Conservation (phyloP, 1,140 invertebrate genomes). For the Drosophila carrolli region DNA sequence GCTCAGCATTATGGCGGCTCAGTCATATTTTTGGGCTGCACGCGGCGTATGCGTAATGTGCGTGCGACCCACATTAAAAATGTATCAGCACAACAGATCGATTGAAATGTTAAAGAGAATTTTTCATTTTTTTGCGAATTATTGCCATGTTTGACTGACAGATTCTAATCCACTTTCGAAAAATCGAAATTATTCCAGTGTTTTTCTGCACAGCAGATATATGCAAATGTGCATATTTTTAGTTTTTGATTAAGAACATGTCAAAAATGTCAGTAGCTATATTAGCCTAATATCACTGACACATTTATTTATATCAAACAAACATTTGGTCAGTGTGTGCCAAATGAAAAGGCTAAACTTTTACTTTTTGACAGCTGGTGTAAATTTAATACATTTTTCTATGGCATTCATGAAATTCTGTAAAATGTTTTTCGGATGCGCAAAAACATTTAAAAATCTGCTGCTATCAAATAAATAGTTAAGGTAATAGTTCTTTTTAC, state of each 20-base stretch:
- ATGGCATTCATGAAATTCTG: not conserved
- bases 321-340: not conserved
- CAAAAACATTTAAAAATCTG: no score
- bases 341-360: not conserved
- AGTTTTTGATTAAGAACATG: not conserved
- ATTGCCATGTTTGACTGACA: not conserved
- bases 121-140: constrained; percentile 2
- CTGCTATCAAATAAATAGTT: no score
- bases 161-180: constrained; percentile 3
- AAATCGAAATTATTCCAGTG: not conserved
- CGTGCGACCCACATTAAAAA: constrained; percentile 57
- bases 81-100: constrained; percentile 47
- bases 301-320: not conserved
- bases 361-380: not conserved
- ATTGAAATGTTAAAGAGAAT: constrained; percentile 5
- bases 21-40: constrained; percentile 54
- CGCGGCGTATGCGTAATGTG: constrained; percentile 72
- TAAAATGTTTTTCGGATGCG: not conserved
- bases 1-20: constrained; percentile 64
- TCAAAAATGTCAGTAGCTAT: not conserved
- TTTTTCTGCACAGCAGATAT: not conserved
- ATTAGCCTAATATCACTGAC: not conserved
- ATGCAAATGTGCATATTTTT: not conserved
- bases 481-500: no score
- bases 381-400: not conserved